Evolutionary conservation across 2,888 invertebrate species (phyloP).

Genomic region (Callyntrura sp.): DNA sequence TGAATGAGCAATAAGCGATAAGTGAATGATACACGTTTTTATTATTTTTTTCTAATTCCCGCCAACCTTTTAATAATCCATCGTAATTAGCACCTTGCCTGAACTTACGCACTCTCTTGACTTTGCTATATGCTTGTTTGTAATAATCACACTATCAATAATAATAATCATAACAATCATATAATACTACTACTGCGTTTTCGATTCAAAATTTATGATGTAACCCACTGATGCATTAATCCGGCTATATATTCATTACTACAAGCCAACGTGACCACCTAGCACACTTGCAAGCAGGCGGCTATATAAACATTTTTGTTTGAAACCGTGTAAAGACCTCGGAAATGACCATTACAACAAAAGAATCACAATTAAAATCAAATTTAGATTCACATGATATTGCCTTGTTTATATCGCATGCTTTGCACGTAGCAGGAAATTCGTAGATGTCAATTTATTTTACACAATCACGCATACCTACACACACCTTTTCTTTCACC

Average conservation of each 20-base stretch:
- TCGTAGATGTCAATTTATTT: constrained; percentile 26
- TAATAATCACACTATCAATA: background rate
- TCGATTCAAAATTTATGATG: background rate
- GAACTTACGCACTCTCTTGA: too few species aligned
- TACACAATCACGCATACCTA: too few species aligned
- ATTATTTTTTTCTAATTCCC: too few species aligned
- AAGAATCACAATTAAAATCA: constrained; percentile 65
- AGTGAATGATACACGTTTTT: too few species aligned
- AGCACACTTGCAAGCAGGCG: background rate
- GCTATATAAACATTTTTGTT: constrained; percentile 20
- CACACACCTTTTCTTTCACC: background rate
- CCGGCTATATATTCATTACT: background rate
- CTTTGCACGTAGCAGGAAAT: constrained; percentile 22
- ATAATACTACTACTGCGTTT: background rate
- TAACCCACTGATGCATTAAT: background rate
- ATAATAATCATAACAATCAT: background rate
- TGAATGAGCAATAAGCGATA: too few species aligned
- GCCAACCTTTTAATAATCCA: too few species aligned
- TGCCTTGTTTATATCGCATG: background rate
- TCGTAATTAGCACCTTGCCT: too few species aligned
- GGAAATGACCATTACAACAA: constrained; percentile 56
- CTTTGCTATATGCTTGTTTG: too few species aligned
- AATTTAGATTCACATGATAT: constrained; percentile 50
- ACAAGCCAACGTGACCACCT: too few species aligned
- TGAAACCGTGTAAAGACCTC: constrained; percentile 32